These are phyloP conservation scores for Oreonectes daqikongensis DNA, from an alignment of 2,797 vertebrate genomes.

Conservation along the genomic window DNA sequence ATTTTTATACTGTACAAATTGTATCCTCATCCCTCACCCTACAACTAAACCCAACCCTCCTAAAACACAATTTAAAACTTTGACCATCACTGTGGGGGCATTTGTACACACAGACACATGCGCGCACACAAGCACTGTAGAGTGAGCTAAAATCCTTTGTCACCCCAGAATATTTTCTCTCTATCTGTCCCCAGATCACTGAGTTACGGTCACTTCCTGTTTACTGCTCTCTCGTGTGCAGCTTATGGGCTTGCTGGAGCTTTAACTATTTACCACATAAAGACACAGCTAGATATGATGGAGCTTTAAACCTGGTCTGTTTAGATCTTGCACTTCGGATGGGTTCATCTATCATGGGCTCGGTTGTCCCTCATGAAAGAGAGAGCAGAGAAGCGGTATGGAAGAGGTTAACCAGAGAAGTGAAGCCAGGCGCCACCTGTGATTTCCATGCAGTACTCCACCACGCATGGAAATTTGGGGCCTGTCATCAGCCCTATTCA, in stretches of 20 bases:
- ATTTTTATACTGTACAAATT: no score
- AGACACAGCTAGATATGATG: slow-evolving; percentile 35
- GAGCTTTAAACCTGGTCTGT: slow-evolving; percentile 39
- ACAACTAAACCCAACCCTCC: no score
- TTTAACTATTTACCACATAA: slow-evolving; percentile 47
- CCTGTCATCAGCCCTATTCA: slow-evolving; percentile 42
- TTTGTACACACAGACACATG: neutral
- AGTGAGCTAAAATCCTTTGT: slow-evolving; percentile 3
- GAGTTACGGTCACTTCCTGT: slow-evolving; percentile 37
- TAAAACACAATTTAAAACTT: no score
- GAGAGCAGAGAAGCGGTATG: slow-evolving; percentile 29
- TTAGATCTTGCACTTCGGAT: slow-evolving; percentile 31
- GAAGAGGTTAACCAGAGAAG: slow-evolving; percentile 44
- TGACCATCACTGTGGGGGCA: neutral
- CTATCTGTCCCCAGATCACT: slow-evolving; percentile 15
- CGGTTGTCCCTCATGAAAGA: neutral
- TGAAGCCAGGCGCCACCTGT: slow-evolving; percentile 34
- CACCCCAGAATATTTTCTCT: slow-evolving; percentile 2
- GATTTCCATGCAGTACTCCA: slow-evolving; percentile 14
- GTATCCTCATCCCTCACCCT: no score
- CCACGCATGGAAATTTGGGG: slow-evolving; percentile 38
- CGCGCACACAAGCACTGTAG: neutral
- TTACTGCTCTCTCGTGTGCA: slow-evolving; percentile 29
- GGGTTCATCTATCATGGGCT: slow-evolving; percentile 36
- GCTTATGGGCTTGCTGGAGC: slow-evolving; percentile 27